Percentiles rank a stretch among this genome's conserved stretches.
Conservation (phyloP, 2,888 invertebrate species). For the Parnassius glacialis region DNA sequence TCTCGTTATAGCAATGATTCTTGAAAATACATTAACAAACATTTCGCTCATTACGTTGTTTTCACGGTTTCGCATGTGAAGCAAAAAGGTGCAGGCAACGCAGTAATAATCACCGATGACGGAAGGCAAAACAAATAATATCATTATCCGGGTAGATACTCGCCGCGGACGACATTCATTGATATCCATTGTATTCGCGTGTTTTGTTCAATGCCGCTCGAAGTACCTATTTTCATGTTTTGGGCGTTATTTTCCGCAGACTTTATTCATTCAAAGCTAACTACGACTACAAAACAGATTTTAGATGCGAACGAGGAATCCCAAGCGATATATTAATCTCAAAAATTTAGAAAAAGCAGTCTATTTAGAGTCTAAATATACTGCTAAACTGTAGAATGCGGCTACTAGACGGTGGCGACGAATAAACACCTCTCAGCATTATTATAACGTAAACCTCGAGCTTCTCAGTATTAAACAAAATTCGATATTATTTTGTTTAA, state of each 20-base stretch:
- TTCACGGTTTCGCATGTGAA: background rate
- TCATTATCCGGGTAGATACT: constrained; percentile 64
- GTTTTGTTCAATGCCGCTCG: constrained; percentile 67
- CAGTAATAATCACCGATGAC: constrained; percentile 53
- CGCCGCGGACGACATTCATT: constrained; percentile 56
- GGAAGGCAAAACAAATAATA: constrained; percentile 71
- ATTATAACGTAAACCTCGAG: too few species aligned
- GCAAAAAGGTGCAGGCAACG: constrained; percentile 9
- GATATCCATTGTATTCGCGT: constrained; percentile 64
- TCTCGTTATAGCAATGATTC: too few species aligned
- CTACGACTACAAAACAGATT: too few species aligned
- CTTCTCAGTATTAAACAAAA: too few species aligned
- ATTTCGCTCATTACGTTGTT: background rate
- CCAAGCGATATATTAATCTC: too few species aligned
- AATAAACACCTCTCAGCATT: too few species aligned
- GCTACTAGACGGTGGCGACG: too few species aligned
- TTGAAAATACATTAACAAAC: background rate
- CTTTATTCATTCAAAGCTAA: background rate
- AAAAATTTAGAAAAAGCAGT: too few species aligned
- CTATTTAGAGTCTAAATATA: too few species aligned
- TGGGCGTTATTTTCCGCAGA: constrained; percentile 26
- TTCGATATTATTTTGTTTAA: too few species aligned
- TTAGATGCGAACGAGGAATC: too few species aligned
- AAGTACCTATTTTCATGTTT: constrained; percentile 44
- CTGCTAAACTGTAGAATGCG: too few species aligned